phyloP scores from a whole-genome alignment of 2,113 vertebrate species.

The Dicaeum eximium region DNA sequence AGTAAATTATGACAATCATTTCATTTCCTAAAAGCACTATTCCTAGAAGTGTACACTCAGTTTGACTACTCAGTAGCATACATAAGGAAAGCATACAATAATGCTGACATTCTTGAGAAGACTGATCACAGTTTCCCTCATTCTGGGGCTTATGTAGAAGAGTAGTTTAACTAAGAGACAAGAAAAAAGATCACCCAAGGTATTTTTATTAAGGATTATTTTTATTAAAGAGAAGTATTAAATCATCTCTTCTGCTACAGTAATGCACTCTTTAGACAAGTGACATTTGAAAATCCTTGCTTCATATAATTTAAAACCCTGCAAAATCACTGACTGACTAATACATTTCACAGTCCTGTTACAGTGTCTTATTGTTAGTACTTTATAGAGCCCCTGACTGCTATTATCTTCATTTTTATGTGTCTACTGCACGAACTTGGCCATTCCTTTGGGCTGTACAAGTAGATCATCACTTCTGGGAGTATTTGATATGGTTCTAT shows the following conservation, averaged over 20 bases:
- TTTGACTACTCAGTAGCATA: background rate
- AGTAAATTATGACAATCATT: background rate
- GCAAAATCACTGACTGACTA: background rate
- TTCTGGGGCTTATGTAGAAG: background rate
- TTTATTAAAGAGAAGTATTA: background rate
- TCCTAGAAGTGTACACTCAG: background rate
- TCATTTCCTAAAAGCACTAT: background rate
- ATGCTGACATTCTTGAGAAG: background rate
- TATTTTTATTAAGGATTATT: background rate
- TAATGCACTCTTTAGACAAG: background rate
- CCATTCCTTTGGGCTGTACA: background rate
- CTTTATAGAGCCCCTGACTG: background rate
- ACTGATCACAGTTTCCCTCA: background rate
- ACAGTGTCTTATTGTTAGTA: background rate
- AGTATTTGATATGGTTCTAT: background rate
- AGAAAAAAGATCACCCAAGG: background rate
- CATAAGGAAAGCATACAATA: background rate
- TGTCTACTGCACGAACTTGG: background rate
- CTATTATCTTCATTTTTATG: background rate
- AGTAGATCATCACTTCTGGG: background rate
- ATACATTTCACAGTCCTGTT: background rate
- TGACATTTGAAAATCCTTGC: background rate
- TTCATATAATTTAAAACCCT: constrained; percentile 4
- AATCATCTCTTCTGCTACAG: background rate
- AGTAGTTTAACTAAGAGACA: background rate